phyloP scores from a whole-genome alignment of 2,888 invertebrate genomes.

The Nemotelus pantherinus region DNA sequence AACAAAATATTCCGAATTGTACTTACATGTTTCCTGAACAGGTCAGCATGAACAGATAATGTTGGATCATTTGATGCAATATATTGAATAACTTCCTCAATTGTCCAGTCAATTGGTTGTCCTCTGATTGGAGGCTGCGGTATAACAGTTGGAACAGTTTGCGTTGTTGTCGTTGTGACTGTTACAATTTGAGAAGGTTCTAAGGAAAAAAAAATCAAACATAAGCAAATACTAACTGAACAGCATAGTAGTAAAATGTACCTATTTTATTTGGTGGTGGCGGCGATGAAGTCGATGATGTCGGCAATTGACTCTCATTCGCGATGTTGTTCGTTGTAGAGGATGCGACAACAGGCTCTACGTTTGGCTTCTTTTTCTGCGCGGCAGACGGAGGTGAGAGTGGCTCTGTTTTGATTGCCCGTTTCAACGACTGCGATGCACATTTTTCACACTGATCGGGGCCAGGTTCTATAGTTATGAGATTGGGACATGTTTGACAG shows the following conservation, averaged over 20 bases:
- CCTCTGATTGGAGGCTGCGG: constrained; percentile 65
- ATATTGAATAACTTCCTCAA: constrained; percentile 93
- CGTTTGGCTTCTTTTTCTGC: constrained; percentile 57
- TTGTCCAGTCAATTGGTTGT: constrained; percentile 87
- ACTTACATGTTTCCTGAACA: constrained; percentile 92
- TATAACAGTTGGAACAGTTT: constrained; percentile 49
- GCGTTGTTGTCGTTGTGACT: constrained; percentile 39
- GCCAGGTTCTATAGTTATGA: constrained; percentile 63
- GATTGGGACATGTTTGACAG: constrained; percentile 63
- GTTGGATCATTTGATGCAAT: constrained; percentile 87
- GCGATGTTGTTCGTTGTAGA: constrained; percentile 52
- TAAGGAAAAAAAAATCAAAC: neutral
- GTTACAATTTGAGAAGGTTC: constrained; percentile 42
- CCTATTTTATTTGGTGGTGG: constrained; percentile 55
- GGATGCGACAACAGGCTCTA: constrained; percentile 49
- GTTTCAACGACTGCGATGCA: constrained; percentile 57
- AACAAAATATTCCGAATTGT: neutral
- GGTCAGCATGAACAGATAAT: constrained; percentile 86
- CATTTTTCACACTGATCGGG: constrained; percentile 65
- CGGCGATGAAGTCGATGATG: constrained; percentile 44
- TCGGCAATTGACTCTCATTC: constrained; percentile 58
- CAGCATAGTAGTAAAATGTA: neutral
- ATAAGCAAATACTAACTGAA: too few relatives aligned
- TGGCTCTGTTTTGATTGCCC: constrained; percentile 55
- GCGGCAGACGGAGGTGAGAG: constrained; percentile 56